A percentile compares a stretch with the other conserved stretches of the same genome.
These are phyloP conservation scores for Prionace glauca DNA, from an alignment of 2,797 vertebrate species.

Conservation along the genomic window DNA sequence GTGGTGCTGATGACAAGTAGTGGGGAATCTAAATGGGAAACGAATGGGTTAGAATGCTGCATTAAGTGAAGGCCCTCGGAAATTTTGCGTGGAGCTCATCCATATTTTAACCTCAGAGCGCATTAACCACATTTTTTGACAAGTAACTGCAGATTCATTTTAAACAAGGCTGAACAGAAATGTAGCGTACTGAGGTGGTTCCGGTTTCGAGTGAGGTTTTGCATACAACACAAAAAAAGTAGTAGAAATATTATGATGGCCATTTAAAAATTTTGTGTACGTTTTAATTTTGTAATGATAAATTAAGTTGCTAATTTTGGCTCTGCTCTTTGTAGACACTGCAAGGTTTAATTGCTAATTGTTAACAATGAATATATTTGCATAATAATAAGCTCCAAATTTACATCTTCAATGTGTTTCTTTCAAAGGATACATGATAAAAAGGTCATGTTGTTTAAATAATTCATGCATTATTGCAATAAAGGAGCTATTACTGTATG, in stretches of 20 bases:
- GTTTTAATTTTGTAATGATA: constrained; percentile 98
- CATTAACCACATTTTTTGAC: not conserved
- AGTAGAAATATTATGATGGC: constrained; percentile 79
- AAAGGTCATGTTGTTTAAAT: constrained; percentile 99
- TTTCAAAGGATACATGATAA: constrained; percentile 99
- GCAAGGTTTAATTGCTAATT: constrained; percentile 99
- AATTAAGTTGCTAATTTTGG: constrained; percentile 99
- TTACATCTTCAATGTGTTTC: constrained; percentile 99
- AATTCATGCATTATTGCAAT: constrained; percentile 98
- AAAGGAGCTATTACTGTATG: constrained; percentile 95
- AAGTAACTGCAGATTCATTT: not conserved
- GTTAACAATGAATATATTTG: constrained; percentile 99
- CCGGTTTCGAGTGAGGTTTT: constrained; percentile 25
- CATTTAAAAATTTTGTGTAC: constrained; percentile 90
- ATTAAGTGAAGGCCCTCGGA: not conserved
- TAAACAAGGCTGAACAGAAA: constrained; percentile 12
- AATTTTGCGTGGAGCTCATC: not conserved
- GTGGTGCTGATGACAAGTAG: not conserved
- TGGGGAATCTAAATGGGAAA: not conserved
- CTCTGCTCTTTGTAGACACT: constrained; percentile 98
- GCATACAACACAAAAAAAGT: constrained; percentile 54
- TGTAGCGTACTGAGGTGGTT: constrained; percentile 14
- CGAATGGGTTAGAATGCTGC: not conserved
- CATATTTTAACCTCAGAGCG: not conserved
- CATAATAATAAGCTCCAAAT: constrained; percentile 99